Base-by-base conservation (phyloP, 2,113 vertebrate genomes). In the Sylvia atricapilla region DNA sequence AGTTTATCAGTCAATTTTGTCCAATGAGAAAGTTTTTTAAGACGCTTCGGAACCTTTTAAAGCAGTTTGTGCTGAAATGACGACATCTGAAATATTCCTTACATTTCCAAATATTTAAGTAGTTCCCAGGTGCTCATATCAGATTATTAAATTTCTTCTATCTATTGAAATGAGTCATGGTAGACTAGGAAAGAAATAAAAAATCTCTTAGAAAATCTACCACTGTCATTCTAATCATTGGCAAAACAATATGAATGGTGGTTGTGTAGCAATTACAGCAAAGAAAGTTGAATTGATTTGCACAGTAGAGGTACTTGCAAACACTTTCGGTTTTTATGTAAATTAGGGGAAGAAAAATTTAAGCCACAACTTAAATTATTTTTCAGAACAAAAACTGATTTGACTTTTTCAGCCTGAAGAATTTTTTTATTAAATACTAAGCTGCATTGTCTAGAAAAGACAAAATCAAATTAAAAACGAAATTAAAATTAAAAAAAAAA, bases 121-220 rank as follows among this genome's bases (percentile, higher is more conserved):
- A 39, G 46, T 28, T 56, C 7, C 10, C 13, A 63, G 0, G 0
- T 25, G 21, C 44, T 72, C 23, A 8, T 66, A 44, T 35, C 3
- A 21, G 4, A 72, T 27, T 49, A 52, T 53, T 58, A n/a, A 13
- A 30, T 35, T 52, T 33, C 47, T 67, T 70, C 23, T 52, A 22
- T 56, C 19, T 85, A 9, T 66, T 82, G 17, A 89, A 83, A 69
- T 50, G 8, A 60, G 22, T 55, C 27, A 44, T 35, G 8, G 35
- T 62, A 31, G 10, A 39, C 35, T 25, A 50, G 7, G n/a, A 84
- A 80, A 68, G 12, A 59, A 80, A 70, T 12, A 12, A 7, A 47
- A 76, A 62, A 58, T 24, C 12, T 75, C 50, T n/a, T 19, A 24
- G 59, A 67, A 87, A 75, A 75, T 62, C 30, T 58, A 25, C 63